Conservation (phyloP, 2,113 vertebrate genomes). For the Microtus richardsoni region DNA sequence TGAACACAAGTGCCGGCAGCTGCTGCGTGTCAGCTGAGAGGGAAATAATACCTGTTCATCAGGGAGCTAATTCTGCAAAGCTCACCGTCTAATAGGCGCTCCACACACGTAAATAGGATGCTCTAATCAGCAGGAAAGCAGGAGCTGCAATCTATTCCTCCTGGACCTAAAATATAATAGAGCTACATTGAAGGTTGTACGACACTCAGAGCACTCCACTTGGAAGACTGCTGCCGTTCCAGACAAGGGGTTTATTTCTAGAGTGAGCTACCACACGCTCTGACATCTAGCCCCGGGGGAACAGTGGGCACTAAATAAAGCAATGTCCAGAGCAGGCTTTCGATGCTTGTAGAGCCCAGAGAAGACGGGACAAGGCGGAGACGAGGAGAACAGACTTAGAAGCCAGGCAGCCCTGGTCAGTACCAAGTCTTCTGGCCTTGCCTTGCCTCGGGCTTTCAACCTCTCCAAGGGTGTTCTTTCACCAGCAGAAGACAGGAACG, state of each 20-base stretch:
- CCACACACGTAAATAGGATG: slow-evolving; percentile 66
- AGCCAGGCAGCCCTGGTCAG: neutral
- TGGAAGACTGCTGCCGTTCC: slow-evolving; percentile 56
- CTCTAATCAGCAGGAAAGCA: slow-evolving; percentile 64
- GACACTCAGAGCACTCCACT: slow-evolving; percentile 65
- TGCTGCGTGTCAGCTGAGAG: slow-evolving; percentile 64
- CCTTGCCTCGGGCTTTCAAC: neutral
- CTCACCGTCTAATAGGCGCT: slow-evolving; percentile 52
- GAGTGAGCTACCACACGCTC: slow-evolving; percentile 60
- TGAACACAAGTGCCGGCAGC: slow-evolving; percentile 58
- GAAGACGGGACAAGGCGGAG: neutral
- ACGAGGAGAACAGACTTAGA: neutral
- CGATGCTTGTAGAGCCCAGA: neutral
- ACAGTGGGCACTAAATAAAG: slow-evolving; percentile 6
- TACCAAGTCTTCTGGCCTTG: neutral
- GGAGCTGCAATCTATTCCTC: slow-evolving; percentile 70
- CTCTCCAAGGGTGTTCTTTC: neutral
- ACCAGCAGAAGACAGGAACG: neutral
- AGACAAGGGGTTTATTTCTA: slow-evolving; percentile 68
- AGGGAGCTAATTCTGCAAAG: slow-evolving; percentile 75
- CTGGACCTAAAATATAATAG: slow-evolving; percentile 67
- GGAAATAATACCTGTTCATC: slow-evolving; percentile 68
- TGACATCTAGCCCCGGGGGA: slow-evolving; percentile 18
- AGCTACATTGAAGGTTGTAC: slow-evolving; percentile 72
- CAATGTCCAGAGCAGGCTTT: neutral